Conservation (phyloP, 2,888 invertebrate genomes). For the Orchesellides sinensis region DNA sequence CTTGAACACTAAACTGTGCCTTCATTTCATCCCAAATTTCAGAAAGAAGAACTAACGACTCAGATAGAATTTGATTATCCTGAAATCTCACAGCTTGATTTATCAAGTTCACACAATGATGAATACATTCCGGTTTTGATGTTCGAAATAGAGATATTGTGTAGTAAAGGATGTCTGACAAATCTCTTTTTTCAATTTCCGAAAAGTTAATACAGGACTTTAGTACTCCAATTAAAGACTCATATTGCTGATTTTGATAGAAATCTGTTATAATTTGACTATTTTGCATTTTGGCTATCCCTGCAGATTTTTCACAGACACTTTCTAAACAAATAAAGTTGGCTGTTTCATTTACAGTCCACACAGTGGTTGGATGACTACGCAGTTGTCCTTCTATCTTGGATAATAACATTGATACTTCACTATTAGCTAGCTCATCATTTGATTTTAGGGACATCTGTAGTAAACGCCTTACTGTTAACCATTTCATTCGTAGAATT, state of each 20-base stretch:
- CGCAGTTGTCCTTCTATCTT: conserved; percentile 31
- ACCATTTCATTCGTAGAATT: conserved; percentile 41
- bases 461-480: conserved; percentile 21
- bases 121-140: conserved; percentile 59
- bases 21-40: conserved; percentile 60
- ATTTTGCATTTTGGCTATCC: conserved; percentile 70
- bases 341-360: conserved; percentile 49
- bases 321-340: conserved; percentile 53
- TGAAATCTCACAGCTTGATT: conserved; percentile 38
- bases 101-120: conserved; percentile 60
- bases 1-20: conserved; percentile 40
- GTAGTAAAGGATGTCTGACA: conserved; percentile 39
- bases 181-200: conserved; percentile 77
- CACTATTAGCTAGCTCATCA: conserved; percentile 21
- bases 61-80: conserved; percentile 28
- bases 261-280: conserved; percentile 77
- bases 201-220: conserved; percentile 43
- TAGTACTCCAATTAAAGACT: conserved; percentile 83
- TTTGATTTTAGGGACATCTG: conserved; percentile 10
- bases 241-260: conserved; percentile 82
- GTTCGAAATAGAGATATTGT: conserved; percentile 36
- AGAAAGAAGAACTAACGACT: conserved; percentile 60
- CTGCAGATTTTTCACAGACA: conserved; percentile 58
- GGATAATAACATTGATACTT: conserved; percentile 8
- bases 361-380: neutral